Evolutionary conservation across 2,113 vertebrate species (phyloP), one percentile per base, ranked within the genome.

Genomic region (Cochlearius cochlearius): DNA sequence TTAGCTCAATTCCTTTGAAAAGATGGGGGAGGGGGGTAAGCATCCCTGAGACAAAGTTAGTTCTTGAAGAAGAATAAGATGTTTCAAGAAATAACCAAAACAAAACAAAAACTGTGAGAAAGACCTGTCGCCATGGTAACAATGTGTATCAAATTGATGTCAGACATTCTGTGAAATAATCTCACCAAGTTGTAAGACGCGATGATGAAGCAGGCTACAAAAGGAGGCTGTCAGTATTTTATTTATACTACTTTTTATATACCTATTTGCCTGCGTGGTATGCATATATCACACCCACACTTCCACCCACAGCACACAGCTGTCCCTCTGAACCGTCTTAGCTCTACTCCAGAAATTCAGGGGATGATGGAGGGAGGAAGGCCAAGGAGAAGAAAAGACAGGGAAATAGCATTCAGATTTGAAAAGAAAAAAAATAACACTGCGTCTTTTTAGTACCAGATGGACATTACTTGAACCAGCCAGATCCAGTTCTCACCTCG

Each of bases 61-160:
- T 12, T 77, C 60, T 47, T 82, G 56, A 89, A 81, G 52, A 89
- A 86, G 18, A 80, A 50, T 15, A 77, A 49, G 36, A 64, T 50
- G 94, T 73, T 77, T 83, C 7, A 34, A 81, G 86, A 92, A 64
- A 94, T 22, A 90, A 89, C 23, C 80, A 90, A 93, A 94, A 66
- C 80, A 90, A 93, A 94, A 74, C 56, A 88, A 77, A 74, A 94
- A 88, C 32, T 49, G 20, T 52, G 62, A 92, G 74, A 86, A 95
- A 79, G 56, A 50, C 20, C 25, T 52, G 92, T 95, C 20, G 7
- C 67, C 49, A 88, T 87, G 92, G 94, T 39, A 94, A 95, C 86
- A 89, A 29, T n/a, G 3, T 64, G 39, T 72, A 82, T 78, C 66
- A 84, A 89, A 94, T 36, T 60, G 89, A 94, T 95, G 92, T 81